These are phyloP conservation scores for Lethenteron camtschaticum DNA, from an alignment of 2,113 vertebrate genomes.

Conservation along the genomic window DNA sequence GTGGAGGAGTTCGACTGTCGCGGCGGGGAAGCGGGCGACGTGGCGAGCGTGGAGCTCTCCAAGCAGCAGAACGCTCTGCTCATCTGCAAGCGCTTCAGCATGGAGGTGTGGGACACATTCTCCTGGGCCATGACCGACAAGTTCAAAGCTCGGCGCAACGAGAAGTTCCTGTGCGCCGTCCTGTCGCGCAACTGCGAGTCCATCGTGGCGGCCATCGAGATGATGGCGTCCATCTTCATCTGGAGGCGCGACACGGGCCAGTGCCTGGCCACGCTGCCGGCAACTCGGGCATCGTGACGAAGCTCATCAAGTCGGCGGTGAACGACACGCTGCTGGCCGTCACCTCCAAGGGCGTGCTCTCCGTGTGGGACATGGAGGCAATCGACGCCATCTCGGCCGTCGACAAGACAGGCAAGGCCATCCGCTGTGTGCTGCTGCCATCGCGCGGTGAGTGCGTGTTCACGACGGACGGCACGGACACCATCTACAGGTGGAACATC, in stretches of 20 bases:
- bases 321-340: conserved; percentile 84
- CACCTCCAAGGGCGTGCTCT: conserved; percentile 79
- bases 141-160: conserved; percentile 77
- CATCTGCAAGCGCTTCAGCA: conserved; percentile 76
- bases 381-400: conserved; percentile 98
- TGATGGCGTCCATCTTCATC: conserved; percentile 90
- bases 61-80: conserved; percentile 89
- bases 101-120: conserved; percentile 69
- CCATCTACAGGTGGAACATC: conserved; percentile 94
- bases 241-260: conserved; percentile 92
- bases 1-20: conserved; percentile 89
- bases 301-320: conserved; percentile 78
- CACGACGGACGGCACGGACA: conserved; percentile 76
- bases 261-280: conserved; percentile 89
- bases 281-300: conserved; percentile 85
- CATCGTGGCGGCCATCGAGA: conserved; percentile 94
- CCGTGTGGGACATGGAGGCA: conserved; percentile 92
- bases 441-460: conserved; percentile 79
- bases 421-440: conserved; percentile 55
- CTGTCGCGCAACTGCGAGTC: conserved; percentile 86
- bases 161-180: conserved; percentile 70
- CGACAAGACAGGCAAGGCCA: conserved; percentile 88
- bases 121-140: conserved; percentile 92
- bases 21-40: conserved; percentile 60
- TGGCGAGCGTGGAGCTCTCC: conserved; percentile 71